These are phyloP conservation scores for Boloria selene DNA, from an alignment of 2,888 invertebrate species.

Conservation along the genomic window DNA sequence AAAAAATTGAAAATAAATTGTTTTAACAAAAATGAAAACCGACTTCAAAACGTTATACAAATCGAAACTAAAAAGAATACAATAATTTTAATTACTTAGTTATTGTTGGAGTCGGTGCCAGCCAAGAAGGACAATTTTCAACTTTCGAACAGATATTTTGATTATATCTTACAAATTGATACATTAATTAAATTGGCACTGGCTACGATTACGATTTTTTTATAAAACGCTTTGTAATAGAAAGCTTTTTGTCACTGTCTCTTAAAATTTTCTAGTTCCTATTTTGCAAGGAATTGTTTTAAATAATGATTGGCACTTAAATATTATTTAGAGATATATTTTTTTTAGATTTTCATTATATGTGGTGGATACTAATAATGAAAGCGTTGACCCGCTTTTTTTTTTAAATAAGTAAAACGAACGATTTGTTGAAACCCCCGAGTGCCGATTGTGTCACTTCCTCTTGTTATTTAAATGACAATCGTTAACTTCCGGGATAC, in stretches of 20 bases:
- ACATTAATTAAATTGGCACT: no score
- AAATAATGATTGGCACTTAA: no score
- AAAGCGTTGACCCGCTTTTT: background rate
- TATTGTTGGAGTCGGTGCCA: no score
- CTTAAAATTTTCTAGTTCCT: background rate
- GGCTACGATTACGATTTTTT: conserved; percentile 15
- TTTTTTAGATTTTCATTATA: background rate
- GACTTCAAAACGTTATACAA: no score
- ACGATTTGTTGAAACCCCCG: conserved; percentile 1
- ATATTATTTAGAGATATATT: background rate
- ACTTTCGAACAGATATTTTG: no score
- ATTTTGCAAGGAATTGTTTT: background rate
- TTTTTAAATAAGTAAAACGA: background rate
- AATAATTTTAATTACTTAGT: no score
- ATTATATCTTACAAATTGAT: no score
- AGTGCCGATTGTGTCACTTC: conserved; percentile 24
- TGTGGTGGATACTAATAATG: background rate
- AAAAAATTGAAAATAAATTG: no score
- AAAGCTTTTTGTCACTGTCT: conserved; percentile 12
- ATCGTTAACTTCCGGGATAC: conserved; percentile 24
- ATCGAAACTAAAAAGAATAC: no score
- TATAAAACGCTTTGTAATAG: conserved; percentile 25
- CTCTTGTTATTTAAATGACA: conserved; percentile 26
- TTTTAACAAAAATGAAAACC: no score
- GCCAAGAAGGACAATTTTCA: no score